Evolutionary conservation across 2,113 vertebrate genomes (phyloP), one percentile per base, ranked within the genome.

Genomic region (Colossoma macropomum): DNA sequence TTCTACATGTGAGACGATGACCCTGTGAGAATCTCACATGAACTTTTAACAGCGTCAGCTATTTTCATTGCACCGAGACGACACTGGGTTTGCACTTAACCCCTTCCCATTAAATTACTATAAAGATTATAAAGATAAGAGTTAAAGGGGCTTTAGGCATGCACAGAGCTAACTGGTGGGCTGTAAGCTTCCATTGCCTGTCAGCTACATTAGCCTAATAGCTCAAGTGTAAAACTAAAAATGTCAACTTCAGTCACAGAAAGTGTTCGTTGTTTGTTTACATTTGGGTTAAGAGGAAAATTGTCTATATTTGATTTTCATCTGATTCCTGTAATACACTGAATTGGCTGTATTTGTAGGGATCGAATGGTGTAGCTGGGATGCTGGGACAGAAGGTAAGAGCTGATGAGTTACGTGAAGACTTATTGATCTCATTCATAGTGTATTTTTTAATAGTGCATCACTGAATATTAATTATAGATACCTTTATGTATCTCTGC

Each of bases 371-470:
- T 27, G 91, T 95, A 69, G 93, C 96, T 83, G 95, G 96, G 87
- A 96, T 96, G 94, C 85, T 96, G 86, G 96, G 96, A 50, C 95
- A 96, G 89, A 96, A 96, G 90, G 95, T 96, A 93, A 92, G 91
- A 90, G 54, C 34, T 79, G 48, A 25, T n/a, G 28, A 50, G 27
- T 30, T 59, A n/a, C 7, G 65, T 21, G 1, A 32, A 25, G 12
- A 12, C 12, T 13, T 59, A 21, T 28, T 80, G 10, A 17, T 72
- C n/a, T 73, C 15, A 30, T 15, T 1, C 2, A 16, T 21, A 62
- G 23, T 6, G 5, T 62, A 19, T 62, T 23, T 41, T 11, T 16
- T 9, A 4, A 59, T 30, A 45, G 4, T 68, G 8, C 6, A 13
- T 83, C 21, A 23, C 21, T 56, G 54, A 23, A 56, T 21, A 6